Conservation (phyloP, 2,797 vertebrate genomes). For the Bryconaethiops microstoma region DNA sequence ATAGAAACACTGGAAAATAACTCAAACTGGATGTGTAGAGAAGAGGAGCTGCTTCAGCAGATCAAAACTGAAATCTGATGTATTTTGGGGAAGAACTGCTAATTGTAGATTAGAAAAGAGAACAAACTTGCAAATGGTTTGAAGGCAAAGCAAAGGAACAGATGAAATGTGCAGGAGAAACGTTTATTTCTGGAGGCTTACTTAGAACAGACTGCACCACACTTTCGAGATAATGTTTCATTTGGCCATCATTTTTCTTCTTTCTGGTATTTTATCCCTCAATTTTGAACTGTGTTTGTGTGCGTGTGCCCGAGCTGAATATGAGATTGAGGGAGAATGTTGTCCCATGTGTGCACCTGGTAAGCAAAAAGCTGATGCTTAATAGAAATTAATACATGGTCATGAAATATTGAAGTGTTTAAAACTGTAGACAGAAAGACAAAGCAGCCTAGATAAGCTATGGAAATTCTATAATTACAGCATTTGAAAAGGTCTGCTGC, state of each 20-base stretch:
- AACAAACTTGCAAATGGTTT: background rate
- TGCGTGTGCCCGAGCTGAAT: conserved; percentile 45
- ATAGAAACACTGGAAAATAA: background rate
- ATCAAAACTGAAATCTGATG: background rate
- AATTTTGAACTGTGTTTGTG: conserved; percentile 21
- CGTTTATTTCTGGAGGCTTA: background rate
- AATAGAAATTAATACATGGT: no score
- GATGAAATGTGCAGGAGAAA: conserved; percentile 32
- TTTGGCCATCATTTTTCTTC: background rate
- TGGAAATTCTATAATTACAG: no score
- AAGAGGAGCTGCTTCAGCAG: background rate
- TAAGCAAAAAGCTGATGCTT: conserved; percentile 21
- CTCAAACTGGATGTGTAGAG: background rate
- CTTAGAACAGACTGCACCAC: background rate
- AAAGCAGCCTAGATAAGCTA: no score
- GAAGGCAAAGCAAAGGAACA: background rate
- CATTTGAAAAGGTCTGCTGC: no score
- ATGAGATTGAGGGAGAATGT: conserved; percentile 43
- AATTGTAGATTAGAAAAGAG: background rate
- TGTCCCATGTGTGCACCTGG: conserved; percentile 59
- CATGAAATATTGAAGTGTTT: no score
- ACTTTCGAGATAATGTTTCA: background rate
- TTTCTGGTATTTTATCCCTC: background rate
- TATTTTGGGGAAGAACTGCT: background rate
- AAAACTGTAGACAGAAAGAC: no score